phyloP scores from a whole-genome alignment of 2,888 invertebrate species.

The Belgica antarctica region DNA sequence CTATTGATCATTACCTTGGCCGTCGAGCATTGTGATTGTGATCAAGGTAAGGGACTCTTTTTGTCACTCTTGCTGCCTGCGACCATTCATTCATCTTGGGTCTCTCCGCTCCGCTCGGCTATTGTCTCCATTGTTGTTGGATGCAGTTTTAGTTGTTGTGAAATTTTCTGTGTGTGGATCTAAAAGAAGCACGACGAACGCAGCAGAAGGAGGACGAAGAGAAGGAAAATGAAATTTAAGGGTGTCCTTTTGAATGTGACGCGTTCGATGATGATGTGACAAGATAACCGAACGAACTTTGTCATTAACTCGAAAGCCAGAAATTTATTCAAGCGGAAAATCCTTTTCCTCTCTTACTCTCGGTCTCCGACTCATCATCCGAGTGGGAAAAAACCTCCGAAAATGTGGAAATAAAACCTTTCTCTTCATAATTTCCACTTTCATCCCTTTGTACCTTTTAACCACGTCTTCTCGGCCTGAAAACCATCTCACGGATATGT shows the following conservation, averaged over 20 bases:
- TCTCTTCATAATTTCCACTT: background rate
- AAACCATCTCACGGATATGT: no score
- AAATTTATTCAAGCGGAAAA: constrained; percentile 10
- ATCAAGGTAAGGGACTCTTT: constrained; percentile 32
- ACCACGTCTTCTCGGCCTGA: background rate
- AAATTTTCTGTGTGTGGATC: background rate
- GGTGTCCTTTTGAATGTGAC: constrained; percentile 24
- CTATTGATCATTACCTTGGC: constrained; percentile 32
- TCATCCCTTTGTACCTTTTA: constrained; percentile 24
- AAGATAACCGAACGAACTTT: background rate
- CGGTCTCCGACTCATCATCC: background rate
- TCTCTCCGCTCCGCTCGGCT: constrained; percentile 23
- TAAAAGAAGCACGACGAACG: constrained; percentile 10
- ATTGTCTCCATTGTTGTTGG: constrained; percentile 37
- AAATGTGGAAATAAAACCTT: no score
- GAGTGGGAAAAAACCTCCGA: background rate
- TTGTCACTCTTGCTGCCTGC: background rate
- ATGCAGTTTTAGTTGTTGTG: constrained; percentile 37
- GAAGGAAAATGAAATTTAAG: background rate
- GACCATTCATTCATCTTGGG: background rate
- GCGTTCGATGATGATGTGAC: constrained; percentile 14
- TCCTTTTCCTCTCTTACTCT: background rate
- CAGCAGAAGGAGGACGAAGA: no score
- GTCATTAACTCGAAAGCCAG: background rate
- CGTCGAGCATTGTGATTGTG: constrained; percentile 34